Conservation (phyloP, 2,888 invertebrate genomes). For the Dioctria linearis region DNA sequence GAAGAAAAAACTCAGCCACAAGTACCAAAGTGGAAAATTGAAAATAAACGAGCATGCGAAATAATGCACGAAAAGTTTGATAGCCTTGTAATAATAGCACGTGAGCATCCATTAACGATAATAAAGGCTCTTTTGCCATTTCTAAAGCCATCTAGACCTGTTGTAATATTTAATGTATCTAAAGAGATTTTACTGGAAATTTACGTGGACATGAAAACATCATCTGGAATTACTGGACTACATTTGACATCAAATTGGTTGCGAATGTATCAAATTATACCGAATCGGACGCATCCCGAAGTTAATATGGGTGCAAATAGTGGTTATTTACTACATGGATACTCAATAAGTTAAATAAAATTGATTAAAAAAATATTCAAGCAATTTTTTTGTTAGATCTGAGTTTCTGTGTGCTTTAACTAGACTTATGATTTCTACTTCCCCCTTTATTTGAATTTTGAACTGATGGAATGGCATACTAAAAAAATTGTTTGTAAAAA, state of each 20-base stretch:
- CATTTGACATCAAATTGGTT: conserved; percentile 89
- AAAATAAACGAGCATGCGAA: conserved; percentile 78
- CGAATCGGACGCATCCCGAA: conserved; percentile 94
- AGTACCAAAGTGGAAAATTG: conserved; percentile 77
- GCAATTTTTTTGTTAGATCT: too few relatives aligned
- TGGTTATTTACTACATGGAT: conserved; percentile 88
- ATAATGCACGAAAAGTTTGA: conserved; percentile 79
- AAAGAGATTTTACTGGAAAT: conserved; percentile 89
- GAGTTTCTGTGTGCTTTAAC: too few relatives aligned
- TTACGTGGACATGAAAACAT: conserved; percentile 83
- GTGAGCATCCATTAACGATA: conserved; percentile 89
- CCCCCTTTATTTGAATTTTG: too few relatives aligned
- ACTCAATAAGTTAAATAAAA: conserved; percentile 67
- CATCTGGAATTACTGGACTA: conserved; percentile 81
- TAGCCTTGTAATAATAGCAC: conserved; percentile 83
- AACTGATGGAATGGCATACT: too few relatives aligned
- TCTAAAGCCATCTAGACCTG: conserved; percentile 85
- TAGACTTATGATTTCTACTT: too few relatives aligned
- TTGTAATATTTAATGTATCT: conserved; percentile 86
- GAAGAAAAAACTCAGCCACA: conserved; percentile 66
- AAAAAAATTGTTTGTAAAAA: too few relatives aligned
- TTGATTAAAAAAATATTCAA: too few relatives aligned
- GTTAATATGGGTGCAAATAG: conserved; percentile 91
- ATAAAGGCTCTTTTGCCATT: conserved; percentile 82
- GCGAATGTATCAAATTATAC: conserved; percentile 90